Evolutionary conservation across 2,888 invertebrate species (phyloP), one percentile per base, ranked within the genome.

Genomic region (Drosophila meridionalis): DNA sequence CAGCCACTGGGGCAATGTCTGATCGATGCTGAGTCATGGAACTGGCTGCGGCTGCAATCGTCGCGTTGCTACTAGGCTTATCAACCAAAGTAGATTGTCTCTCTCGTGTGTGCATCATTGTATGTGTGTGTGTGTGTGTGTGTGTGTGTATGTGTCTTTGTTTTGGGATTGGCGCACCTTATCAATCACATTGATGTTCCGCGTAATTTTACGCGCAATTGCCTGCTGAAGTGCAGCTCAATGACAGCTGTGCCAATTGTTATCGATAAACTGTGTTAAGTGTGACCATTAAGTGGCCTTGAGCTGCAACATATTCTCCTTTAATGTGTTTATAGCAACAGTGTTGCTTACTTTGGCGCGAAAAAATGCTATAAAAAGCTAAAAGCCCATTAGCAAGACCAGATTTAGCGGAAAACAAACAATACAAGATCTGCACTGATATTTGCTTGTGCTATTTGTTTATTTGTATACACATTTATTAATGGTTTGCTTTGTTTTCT

Each of bases 211-310:
- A 76, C 62, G 73, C 55, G 32, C 43, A 61, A 45, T 68, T 66
- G 61, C 63, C 26, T 45, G 45, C 71, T 82, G 80, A 86, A 80
- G 76, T 79, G 70, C 84, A 78, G 69, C 74, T 80, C 85, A 86
- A 89, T 90, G 89, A 84, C 89, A 82, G 56, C n/a, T 30, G 38
- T 28, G 55, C 32, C 63, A 45, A 60, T 47, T 48, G 50, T 69
- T 67, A 77, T 77, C 73, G 77, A 68, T 73, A 59, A 47, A 42
- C 8, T n/a, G 12, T 6, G 28, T 47, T 28, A 32, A 52, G 61
- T 38, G 32, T 26, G 34, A 28, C 40, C n/a, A 42, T 30, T 38
- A 56, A 56, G 12, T 32, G 34, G 43, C 9, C 20, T 52, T 52
- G 34, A 8, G 14, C 30, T 4, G 8, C 11, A 20, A 5, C 28